Base-by-base conservation (phyloP, 2,797 vertebrate species). In the Cirrhinus mrigala region DNA sequence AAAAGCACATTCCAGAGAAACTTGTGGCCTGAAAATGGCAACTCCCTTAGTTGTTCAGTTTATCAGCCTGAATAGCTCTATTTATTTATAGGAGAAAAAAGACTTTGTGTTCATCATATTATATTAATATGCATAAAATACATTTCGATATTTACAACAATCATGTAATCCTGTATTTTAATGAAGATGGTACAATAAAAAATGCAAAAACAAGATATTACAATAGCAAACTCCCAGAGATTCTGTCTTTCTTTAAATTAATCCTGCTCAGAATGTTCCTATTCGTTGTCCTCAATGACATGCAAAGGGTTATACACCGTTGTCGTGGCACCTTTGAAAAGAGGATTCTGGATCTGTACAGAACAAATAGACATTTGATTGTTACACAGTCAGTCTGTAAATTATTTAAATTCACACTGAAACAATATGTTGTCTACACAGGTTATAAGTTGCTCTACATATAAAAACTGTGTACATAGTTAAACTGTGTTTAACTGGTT, bases 241-340 rank as follows among this genome's bases (percentile, higher is more conserved):
- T 60, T 15, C 2, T 33, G 12, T 20, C 22, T 40, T 16, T 22
- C 27, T 64, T 73, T 33, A 62, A 83, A 64, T 58, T n/a, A 69
- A 84, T 60, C 62, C 11, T 10, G 22, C 50, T 48, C 29, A 68
- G 6, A 79, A 70, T 29, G 60, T 27, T 83, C 22, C 27, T 52
- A 1, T 64, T 44, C 22, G 1, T 18, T n/a, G 22, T 73, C 46
- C 4, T 54, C 60, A 1, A 89, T 85, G 3, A 29, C 4, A 79
- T 92, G 89, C 82, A 93, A 27, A 33, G 95, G 95, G 70, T 95
- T 96, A 66, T 93, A 6, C 5, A 93, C 90, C 4, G 95, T 95
- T 0, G 95, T 96, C 24, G 93, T 89, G 12, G 95, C 95, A 15
- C 91, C 94, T 89, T 89, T 79, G 87, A 92, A 96, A 88, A 96